Base-by-base conservation (phyloP, 2,888 invertebrate species). In the Masnerella sp. region DNA sequence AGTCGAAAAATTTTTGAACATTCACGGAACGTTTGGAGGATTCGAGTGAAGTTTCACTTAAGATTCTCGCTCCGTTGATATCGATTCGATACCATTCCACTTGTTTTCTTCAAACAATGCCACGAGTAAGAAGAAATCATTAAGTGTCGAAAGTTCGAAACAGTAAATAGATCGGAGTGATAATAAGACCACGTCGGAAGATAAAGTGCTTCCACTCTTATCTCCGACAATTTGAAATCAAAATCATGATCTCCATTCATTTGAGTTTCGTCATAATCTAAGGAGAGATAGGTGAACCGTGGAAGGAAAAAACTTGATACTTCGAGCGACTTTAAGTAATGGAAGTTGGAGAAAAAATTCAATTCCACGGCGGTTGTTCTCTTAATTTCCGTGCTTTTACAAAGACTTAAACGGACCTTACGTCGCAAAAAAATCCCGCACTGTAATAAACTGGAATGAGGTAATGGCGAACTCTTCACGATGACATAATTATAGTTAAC, bases 401-500 rank as follows among this genome's bases (percentile, higher is more conserved):
- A n/a, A n/a, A n/a, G n/a, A n/a, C n/a, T n/a, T n/a, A n/a, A n/a
- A n/a, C n/a, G n/a, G n/a, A n/a, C n/a, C n/a, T n/a, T n/a, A n/a
- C n/a, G n/a, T n/a, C n/a, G n/a, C n/a, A n/a, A n/a, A n/a, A n/a
- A n/a, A n/a, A n/a, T n/a, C n/a, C n/a, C n/a, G 22, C 3, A 22
- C 3, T 22, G 4, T 22, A 22, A 22, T 22, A 22, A 22, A 22
- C 22, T 8, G 15, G 20, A 34, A 49, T 14, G 34, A 34, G 30
- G 38, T 54, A 42, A 54, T 40, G 30, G 9, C 15, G 5, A 14
- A 17, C n/a, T 25, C 11, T 11, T 12, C 11, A 22, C 15, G 32
- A 54, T 34, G 42, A 52, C 52, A 47, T 45, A 51, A 52, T 52
- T 43, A 52, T 36, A 32, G 32, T 42, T 34, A 30, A 45, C 36